Conservation (phyloP, 1,140 invertebrate genomes). For the Drosophila kanapiae region DNA sequence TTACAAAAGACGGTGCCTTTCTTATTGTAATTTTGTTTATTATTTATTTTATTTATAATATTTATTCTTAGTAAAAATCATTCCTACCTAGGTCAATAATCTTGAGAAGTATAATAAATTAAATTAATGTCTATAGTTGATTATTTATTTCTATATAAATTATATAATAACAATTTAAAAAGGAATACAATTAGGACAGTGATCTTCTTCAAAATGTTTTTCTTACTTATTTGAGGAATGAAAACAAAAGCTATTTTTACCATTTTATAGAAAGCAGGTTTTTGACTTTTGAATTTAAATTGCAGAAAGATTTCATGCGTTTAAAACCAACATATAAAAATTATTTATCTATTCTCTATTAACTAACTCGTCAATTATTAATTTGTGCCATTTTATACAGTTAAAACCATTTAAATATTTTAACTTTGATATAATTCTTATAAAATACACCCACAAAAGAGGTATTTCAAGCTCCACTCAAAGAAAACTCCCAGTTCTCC, state of each 20-base stretch:
- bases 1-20: background rate
- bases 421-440: too few species aligned
- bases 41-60: too few species aligned
- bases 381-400: too few species aligned
- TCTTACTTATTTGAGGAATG: background rate
- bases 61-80: background rate
- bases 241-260: background rate
- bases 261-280: background rate
- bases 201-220: background rate
- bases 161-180: background rate
- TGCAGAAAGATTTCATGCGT: background rate
- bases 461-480: background rate
- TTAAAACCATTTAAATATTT: too few species aligned
- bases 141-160: background rate
- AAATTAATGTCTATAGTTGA: background rate
- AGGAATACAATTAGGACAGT: background rate
- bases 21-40: background rate
- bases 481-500: background rate
- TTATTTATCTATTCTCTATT: too few species aligned
- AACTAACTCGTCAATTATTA: too few species aligned
- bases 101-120: background rate
- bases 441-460: too few species aligned
- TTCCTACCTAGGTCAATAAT: background rate
- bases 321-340: too few species aligned
- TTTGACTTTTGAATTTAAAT: background rate